phyloP scores from a whole-genome alignment of 2,797 vertebrate genomes.

The Lophotriccus pileatus region DNA sequence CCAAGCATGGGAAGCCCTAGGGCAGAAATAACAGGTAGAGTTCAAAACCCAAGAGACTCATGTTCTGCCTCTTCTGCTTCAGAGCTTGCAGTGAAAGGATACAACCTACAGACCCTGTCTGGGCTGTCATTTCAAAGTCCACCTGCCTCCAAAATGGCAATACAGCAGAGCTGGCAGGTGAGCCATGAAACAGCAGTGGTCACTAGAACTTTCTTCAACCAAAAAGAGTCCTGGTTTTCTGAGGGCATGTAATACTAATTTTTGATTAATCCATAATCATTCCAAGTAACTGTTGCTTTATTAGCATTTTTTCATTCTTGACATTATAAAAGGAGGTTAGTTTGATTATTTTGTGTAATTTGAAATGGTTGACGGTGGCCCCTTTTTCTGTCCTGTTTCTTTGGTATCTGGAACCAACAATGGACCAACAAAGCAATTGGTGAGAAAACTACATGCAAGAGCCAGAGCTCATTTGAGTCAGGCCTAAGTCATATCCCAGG shows the following conservation, averaged over 20 bases:
- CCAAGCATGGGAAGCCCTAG: neutral
- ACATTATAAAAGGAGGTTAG: neutral
- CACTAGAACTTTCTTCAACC: neutral
- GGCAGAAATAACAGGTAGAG: neutral
- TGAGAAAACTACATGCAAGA: neutral
- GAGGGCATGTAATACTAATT: neutral
- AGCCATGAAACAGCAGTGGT: neutral
- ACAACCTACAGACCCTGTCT: neutral
- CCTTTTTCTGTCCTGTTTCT: neutral
- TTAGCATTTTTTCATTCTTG: neutral
- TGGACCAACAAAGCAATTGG: neutral
- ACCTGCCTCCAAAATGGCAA: neutral
- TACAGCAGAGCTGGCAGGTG: neutral
- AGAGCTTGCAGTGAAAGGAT: neutral
- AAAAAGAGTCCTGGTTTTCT: neutral
- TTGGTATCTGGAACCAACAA: neutral
- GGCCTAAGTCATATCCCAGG: neutral
- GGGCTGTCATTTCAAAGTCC: neutral
- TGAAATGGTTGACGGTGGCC: neutral
- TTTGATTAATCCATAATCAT: neutral
- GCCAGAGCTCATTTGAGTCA: neutral
- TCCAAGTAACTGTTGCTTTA: neutral
- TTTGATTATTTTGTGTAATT: neutral
- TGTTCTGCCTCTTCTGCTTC: neutral
- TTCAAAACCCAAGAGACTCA: neutral